phyloP scores from a whole-genome alignment of 2,888 invertebrate species.

The Ditula angustiorana region DNA sequence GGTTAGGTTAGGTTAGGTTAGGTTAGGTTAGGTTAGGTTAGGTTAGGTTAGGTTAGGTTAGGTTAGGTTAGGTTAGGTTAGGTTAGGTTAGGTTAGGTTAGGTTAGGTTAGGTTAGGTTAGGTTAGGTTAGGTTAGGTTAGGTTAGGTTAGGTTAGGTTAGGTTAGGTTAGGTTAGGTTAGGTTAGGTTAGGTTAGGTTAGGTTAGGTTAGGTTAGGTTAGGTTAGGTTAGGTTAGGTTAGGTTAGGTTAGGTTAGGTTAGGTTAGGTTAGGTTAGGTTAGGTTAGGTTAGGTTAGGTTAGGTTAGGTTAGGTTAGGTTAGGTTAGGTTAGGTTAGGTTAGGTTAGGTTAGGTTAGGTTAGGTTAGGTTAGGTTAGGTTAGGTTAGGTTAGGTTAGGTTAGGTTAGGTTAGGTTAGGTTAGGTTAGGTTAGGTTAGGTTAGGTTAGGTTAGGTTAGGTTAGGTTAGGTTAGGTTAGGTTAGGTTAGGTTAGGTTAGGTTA shows the following conservation, averaged over 20 bases:
- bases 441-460: slow-evolving; percentile 30
- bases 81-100: slow-evolving; percentile 42
- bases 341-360: slow-evolving; percentile 40
- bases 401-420: slow-evolving; percentile 38
- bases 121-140: slow-evolving; percentile 45
- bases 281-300: slow-evolving; percentile 38
- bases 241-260: slow-evolving; percentile 38
- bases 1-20: slow-evolving; percentile 48
- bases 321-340: slow-evolving; percentile 35
- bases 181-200: slow-evolving; percentile 39
- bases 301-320: slow-evolving; percentile 35
- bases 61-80: slow-evolving; percentile 47
- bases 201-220: slow-evolving; percentile 40
- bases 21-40: slow-evolving; percentile 48
- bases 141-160: slow-evolving; percentile 46
- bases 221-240: slow-evolving; percentile 35
- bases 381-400: slow-evolving; percentile 39
- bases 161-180: slow-evolving; percentile 43
- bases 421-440: slow-evolving; percentile 19
- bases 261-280: slow-evolving; percentile 39
- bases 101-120: slow-evolving; percentile 44
- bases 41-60: slow-evolving; percentile 47
- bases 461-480: slow-evolving; percentile 41
- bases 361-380: slow-evolving; percentile 40
- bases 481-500: slow-evolving; percentile 42